Percentiles rank a stretch among this genome's conserved stretches.
Evolutionary conservation across 2,888 invertebrate species (phyloP).

Genomic region (Heteromyza rotundicornis): DNA sequence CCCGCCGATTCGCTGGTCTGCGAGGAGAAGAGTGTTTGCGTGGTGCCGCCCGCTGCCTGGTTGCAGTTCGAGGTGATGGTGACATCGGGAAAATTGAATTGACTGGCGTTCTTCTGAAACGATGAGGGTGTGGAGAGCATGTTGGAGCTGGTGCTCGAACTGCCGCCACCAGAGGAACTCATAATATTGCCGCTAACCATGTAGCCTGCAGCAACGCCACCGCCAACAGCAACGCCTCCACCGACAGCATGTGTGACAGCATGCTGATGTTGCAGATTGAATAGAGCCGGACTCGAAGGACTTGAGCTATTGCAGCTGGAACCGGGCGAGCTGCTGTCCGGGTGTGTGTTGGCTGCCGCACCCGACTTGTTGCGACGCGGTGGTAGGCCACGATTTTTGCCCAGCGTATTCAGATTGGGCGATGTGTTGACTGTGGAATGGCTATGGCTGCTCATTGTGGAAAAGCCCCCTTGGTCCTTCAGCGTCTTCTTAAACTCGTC

Average conservation of each 20-base stretch:
- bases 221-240: slow-evolving; percentile 47
- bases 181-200: slow-evolving; percentile 33
- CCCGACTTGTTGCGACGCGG: slow-evolving; percentile 36
- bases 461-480: slow-evolving; percentile 57
- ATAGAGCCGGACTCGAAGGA: slow-evolving; percentile 89
- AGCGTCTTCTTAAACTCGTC: slow-evolving; percentile 80
- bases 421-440: slow-evolving; percentile 63
- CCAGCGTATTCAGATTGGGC: slow-evolving; percentile 51
- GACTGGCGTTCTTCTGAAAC: slow-evolving; percentile 57
- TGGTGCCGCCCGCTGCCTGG: slow-evolving; percentile 32
- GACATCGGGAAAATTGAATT: slow-evolving; percentile 62
- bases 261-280: slow-evolving; percentile 61
- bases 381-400: slow-evolving; percentile 37
- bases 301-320: slow-evolving; percentile 97
- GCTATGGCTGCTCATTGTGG: slow-evolving; percentile 28
- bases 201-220: slow-evolving; percentile 48
- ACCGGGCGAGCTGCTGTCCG: slow-evolving; percentile 90
- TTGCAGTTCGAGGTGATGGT: slow-evolving; percentile 48
- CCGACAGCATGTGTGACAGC: slow-evolving; percentile 46
- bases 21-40: slow-evolving; percentile 51
- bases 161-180: slow-evolving; percentile 42
- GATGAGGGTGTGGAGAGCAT: slow-evolving; percentile 50
- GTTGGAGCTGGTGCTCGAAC: slow-evolving; percentile 47
- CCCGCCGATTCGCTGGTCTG: slow-evolving; percentile 34
- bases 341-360: slow-evolving; percentile 70